Conservation (phyloP, 2,888 invertebrate genomes). For the Pterobdella sp. region DNA sequence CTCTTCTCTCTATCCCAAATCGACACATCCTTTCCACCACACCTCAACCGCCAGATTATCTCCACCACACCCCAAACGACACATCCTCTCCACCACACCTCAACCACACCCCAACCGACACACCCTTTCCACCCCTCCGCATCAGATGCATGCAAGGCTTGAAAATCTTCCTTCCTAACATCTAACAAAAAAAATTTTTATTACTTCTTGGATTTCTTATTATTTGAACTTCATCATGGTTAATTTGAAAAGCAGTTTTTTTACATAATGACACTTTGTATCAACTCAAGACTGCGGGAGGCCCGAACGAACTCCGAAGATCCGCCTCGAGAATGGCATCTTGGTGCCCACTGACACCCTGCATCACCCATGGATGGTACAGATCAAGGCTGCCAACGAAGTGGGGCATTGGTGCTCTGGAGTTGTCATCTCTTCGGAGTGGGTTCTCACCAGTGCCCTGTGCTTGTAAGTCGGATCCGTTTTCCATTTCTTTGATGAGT, state of each 20-base stretch:
- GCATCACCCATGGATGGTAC: slow-evolving; percentile 21
- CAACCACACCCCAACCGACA: not conserved
- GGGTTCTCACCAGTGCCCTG: slow-evolving; percentile 25
- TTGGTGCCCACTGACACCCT: not conserved
- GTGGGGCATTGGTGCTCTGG: slow-evolving; percentile 22
- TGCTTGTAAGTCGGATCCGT: slow-evolving; percentile 21
- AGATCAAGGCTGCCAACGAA: slow-evolving; percentile 15
- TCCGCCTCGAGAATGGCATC: not conserved
- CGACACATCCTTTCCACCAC: not conserved
- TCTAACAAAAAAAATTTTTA: too few relatives aligned
- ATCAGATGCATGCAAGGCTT: too few relatives aligned
- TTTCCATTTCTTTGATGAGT: not conserved
- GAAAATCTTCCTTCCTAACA: too few relatives aligned
- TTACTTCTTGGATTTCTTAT: too few relatives aligned
- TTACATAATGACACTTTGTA: too few relatives aligned
- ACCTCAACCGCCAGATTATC: not conserved
- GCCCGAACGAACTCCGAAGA: not conserved
- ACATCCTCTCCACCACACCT: not conserved
- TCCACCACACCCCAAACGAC: not conserved
- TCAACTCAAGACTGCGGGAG: slow-evolving; percentile 14
- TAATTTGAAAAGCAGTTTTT: too few relatives aligned
- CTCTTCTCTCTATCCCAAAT: not conserved
- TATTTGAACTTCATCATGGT: too few relatives aligned
- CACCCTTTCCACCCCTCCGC: not conserved
- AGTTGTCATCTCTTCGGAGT: slow-evolving; percentile 4